Percentiles rank a stretch among this genome's conserved stretches.
phyloP scores from a whole-genome alignment of 2,113 vertebrate species.

The Brienomyrus longianalis region DNA sequence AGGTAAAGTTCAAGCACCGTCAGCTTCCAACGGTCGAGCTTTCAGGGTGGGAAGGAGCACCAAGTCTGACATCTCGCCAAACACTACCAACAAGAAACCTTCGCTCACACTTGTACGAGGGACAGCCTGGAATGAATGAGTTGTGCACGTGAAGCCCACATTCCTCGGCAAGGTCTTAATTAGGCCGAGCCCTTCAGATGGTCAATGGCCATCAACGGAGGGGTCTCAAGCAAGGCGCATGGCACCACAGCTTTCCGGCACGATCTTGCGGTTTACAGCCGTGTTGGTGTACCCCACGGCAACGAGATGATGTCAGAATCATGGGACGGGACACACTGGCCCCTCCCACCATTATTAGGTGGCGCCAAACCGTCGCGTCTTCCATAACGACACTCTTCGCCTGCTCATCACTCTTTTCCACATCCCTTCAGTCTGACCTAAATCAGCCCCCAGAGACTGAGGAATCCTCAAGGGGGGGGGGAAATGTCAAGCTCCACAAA shows the following conservation, averaged over 20 bases:
- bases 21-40: background rate
- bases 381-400: background rate
- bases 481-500: too few relatives aligned
- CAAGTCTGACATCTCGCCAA: background rate
- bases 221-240: background rate
- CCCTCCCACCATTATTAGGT: background rate
- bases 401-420: background rate
- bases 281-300: background rate
- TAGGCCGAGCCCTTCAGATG: background rate
- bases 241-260: background rate
- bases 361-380: background rate
- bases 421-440: too few relatives aligned
- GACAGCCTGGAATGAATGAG: background rate
- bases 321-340: background rate
- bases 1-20: background rate
- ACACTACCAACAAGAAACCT: background rate
- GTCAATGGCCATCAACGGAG: background rate
- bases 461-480: too few relatives aligned
- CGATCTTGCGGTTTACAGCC: background rate
- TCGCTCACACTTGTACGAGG: background rate
- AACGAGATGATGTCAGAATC: background rate
- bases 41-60: background rate
- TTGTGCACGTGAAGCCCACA: background rate
- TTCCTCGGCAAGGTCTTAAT: background rate
- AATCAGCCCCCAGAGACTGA: too few relatives aligned